A percentile compares a stretch with the other conserved stretches of the same genome.
phyloP scores from a whole-genome alignment of 2,113 vertebrate species.

The Cinclus cinclus region DNA sequence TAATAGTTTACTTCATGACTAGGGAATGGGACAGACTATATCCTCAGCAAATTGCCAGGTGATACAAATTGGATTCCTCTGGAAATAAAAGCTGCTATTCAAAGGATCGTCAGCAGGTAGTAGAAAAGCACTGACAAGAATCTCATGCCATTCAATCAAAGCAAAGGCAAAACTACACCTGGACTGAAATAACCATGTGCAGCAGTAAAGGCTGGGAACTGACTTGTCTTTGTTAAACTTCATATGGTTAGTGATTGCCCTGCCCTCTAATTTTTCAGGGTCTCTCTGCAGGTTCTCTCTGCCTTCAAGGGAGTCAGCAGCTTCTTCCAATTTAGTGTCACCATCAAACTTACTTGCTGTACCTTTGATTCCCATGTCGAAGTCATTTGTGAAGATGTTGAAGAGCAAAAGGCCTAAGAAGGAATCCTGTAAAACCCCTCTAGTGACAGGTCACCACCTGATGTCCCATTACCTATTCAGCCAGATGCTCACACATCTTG shows the following conservation, averaged over 20 bases:
- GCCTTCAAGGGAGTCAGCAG: not conserved
- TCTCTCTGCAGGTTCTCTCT: not conserved
- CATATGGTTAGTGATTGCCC: not conserved
- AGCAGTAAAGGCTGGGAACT: not conserved
- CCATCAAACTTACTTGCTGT: not conserved
- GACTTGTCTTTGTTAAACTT: not conserved
- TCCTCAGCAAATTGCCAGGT: not conserved
- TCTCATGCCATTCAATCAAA: not conserved
- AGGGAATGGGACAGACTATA: not conserved
- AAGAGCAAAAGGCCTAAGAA: not conserved
- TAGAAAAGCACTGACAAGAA: not conserved
- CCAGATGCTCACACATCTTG: not conserved
- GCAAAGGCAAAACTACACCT: not conserved
- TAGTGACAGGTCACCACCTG: not conserved
- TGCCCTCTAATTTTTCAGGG: accelerated
- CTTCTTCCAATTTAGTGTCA: not conserved
- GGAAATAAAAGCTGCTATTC: not conserved
- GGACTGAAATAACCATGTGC: accelerated
- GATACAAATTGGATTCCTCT: not conserved
- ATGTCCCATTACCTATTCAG: not conserved
- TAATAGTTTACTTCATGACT: not conserved
- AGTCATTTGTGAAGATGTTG: not conserved
- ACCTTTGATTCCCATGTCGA: not conserved
- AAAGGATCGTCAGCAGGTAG: not conserved
- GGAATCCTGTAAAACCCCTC: not conserved